Base-by-base conservation (phyloP, 1,140 invertebrate genomes). In the Aphelenchoides besseyi region DNA sequence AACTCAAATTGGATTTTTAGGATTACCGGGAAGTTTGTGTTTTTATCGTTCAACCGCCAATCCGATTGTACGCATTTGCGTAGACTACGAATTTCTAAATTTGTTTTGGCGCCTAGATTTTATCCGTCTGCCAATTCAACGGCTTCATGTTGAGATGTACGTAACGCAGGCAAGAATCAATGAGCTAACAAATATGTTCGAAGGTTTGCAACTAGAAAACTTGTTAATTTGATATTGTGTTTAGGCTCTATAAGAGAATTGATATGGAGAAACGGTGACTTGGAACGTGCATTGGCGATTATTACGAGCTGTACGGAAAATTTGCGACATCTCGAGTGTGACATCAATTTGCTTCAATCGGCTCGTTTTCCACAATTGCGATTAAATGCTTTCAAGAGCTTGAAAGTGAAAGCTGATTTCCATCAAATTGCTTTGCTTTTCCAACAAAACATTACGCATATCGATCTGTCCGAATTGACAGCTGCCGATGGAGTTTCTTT, bases 371-470 rank as follows among this genome's bases (percentile, higher is more conserved):
- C 55, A 8, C 55, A 18, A 8, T 33, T 59, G 55, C 5, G 23
- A 33, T 23, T 59, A 23, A 59, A 59, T 33, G 5, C 5, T 5
- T 59, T 59, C 18, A 18, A 8, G 18, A 59, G 26, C 26, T 59
- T 59, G 5, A 59, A 59, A 59, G 55, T 59, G 5, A 59, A 59
- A 5, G 41, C 41, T 23, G 41, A 48, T 23, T 48, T 48, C 41
- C 41, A 48, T 48, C 41, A 48, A 23, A 48, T 48, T 23, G 41
- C 23, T 23, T 59, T 23, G 55, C 55, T 59, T 33, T 33, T 59
- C 5, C 18, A 8, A 18, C 55, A 59, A 33, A 12, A 33, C 5
- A 23, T 59, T 8, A 28, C 5, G 12, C 55, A 59, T 33, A 18
- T 59, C 18, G 55, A 59, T 33, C 18, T 59, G 18, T 59, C 5